Evolutionary conservation across 2,797 vertebrate genomes (phyloP), one percentile per base, ranked within the genome.

Genomic region (Sebastes minor): DNA sequence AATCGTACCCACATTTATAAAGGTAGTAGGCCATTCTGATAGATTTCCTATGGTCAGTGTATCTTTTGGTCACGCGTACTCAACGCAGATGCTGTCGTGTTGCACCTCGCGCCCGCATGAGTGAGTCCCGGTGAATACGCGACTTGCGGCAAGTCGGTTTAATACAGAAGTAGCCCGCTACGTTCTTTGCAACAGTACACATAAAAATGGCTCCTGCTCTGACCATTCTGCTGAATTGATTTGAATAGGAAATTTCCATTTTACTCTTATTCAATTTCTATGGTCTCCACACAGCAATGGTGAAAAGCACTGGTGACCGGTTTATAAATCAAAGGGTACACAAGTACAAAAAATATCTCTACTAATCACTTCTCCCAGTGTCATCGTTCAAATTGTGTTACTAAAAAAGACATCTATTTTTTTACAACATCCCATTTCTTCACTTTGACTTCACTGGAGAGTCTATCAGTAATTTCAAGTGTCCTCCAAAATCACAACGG

Each of bases 281-380:
- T 53, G 52, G 10, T 53, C n/a, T 53, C 73, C 61, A 85, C 73
- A 90, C 73, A 88, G 77, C 76, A 86, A 75, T 32, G 77, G 57
- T 86, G 72, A 88, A 82, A 86, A 83, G 76, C 80, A 82, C 66
- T 61, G 52, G 49, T 82, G 77, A 81, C 76, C 55, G 11, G 16
- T 84, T 82, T 27, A 60, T 67, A 85, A 76, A 87, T 71, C 18
- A 84, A 78, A 88, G 64, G 53, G 35, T 84, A 67, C 74, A 90
- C 64, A 81, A 74, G 63, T 71, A 80, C 33, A 90, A 67, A 57
- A 78, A 30, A 70, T 1, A 28, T 69, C 64, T 80, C 71, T 73
- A 22, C 2, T 27, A 70, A 63, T 72, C 16, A 23, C 52, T 62
- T 81, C 28, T 38, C 8, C 60, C 72, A 16, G 32, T 38, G 10